Conservation (phyloP, 2,797 vertebrate genomes). For the Melanotaenia pygmaea region DNA sequence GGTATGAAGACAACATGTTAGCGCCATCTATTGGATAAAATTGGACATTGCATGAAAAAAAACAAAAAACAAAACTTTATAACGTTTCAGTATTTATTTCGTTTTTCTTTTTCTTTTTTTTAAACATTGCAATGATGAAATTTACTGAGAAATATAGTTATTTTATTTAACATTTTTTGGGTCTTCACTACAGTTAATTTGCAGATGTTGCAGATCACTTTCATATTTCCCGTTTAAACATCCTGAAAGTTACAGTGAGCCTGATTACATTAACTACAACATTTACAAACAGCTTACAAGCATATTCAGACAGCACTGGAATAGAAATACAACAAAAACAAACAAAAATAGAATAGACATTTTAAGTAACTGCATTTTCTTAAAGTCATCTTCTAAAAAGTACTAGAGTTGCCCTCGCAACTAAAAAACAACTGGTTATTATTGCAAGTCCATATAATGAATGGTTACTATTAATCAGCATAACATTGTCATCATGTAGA, state of each 20-base stretch:
- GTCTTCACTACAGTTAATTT: not conserved
- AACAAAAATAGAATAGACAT: not conserved
- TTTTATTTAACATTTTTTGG: not conserved
- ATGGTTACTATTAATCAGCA: not conserved
- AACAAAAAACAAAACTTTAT: too few relatives aligned
- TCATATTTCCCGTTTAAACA: not conserved
- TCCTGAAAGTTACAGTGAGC: not conserved
- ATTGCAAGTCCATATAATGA: not conserved
- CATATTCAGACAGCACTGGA: too few relatives aligned
- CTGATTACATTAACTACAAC: not conserved
- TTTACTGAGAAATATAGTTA: too few relatives aligned
- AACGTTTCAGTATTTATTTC: not conserved
- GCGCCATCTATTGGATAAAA: conserved; percentile 51
- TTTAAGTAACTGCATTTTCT: not conserved
- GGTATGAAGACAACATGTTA: conserved; percentile 1
- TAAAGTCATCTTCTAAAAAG: not conserved
- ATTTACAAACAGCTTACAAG: too few relatives aligned
- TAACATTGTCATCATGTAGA: not conserved
- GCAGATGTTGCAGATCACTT: not conserved
- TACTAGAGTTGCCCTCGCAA: not conserved
- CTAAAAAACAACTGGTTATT: not conserved
- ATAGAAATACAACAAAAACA: too few relatives aligned
- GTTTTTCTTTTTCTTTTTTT: not conserved
- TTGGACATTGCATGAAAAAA: conserved; percentile 2
- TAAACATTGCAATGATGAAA: too few relatives aligned